Evolutionary conservation across 2,113 vertebrate species (phyloP).

Genomic region (Ascaphus truei): DNA sequence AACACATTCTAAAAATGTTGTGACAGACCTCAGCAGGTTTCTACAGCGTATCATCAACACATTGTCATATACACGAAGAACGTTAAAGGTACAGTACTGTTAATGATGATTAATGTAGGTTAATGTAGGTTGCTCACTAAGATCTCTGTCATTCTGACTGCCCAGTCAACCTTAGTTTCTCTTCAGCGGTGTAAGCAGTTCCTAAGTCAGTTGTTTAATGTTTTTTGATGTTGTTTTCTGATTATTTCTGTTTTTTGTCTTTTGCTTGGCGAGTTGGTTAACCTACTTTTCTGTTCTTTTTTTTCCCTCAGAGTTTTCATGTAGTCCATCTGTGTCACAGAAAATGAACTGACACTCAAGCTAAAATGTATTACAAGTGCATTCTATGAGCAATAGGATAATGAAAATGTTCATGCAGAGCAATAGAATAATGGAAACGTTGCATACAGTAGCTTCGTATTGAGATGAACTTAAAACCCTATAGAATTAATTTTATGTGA

Average conservation of each 20-base stretch:
- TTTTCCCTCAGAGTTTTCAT: too few relatives aligned
- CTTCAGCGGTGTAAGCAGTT: slow-evolving; percentile 4
- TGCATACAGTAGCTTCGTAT: too few relatives aligned
- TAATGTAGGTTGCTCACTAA: background rate
- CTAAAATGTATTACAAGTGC: too few relatives aligned
- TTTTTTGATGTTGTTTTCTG: background rate
- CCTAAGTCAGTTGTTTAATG: background rate
- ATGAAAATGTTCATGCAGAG: too few relatives aligned
- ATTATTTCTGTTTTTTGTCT: slow-evolving; percentile 12
- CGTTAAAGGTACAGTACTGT: background rate
- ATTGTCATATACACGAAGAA: slow-evolving; percentile 17
- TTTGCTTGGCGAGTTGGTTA: background rate
- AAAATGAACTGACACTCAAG: too few relatives aligned
- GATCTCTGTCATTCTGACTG: background rate
- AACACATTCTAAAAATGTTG: slow-evolving; percentile 79
- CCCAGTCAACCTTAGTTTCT: background rate
- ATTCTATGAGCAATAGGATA: too few relatives aligned
- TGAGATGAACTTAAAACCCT: too few relatives aligned
- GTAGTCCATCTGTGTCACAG: too few relatives aligned
- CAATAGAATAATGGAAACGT: too few relatives aligned
- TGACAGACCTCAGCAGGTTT: slow-evolving; percentile 70
- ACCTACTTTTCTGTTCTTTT: background rate
- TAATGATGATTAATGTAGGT: slow-evolving; percentile 27
- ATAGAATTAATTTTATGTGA: too few relatives aligned
- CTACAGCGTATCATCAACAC: slow-evolving; percentile 42